Percentiles rank a stretch among this genome's conserved stretches.
phyloP scores from a whole-genome alignment of 2,113 vertebrate genomes.

The Engystomops pustulosus region DNA sequence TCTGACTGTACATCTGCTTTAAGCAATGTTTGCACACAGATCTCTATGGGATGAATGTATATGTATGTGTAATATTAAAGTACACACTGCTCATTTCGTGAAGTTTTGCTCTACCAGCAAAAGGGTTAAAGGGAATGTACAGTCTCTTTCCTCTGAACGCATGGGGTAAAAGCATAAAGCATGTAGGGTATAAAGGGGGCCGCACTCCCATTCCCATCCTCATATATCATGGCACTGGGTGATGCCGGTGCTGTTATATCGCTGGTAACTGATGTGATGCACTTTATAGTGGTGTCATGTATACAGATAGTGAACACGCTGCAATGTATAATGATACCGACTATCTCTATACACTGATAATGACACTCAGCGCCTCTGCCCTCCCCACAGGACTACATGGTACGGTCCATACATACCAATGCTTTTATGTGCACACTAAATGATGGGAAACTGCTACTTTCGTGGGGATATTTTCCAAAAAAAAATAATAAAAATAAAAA shows the following conservation, averaged over 20 bases:
- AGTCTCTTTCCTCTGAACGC: constrained; percentile 14
- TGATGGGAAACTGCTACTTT: constrained; percentile 38
- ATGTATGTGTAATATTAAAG: neutral
- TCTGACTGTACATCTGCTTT: constrained; percentile 4
- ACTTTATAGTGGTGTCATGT: constrained; percentile 23
- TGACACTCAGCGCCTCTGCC: constrained; percentile 22
- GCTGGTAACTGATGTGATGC: constrained; percentile 10
- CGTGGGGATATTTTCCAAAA: constrained; percentile 50
- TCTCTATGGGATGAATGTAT: neutral
- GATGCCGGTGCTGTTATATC: neutral
- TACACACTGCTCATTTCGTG: constrained; percentile 3
- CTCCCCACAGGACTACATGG: neutral
- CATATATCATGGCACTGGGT: neutral
- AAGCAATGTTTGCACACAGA: neutral
- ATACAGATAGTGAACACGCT: neutral
- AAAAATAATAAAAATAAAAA: too few species aligned
- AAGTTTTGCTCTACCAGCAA: constrained; percentile 3
- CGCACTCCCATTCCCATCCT: constrained; percentile 12
- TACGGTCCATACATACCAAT: constrained; percentile 17
- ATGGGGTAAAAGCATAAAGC: neutral
- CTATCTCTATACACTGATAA: constrained; percentile 31
- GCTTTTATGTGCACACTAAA: constrained; percentile 10
- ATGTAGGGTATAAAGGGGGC: neutral
- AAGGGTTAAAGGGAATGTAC: constrained; percentile 25
- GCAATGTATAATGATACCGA: constrained; percentile 20